Evolutionary conservation across 1,140 invertebrate species (phyloP).

Genomic region (Bacillus rossius): DNA sequence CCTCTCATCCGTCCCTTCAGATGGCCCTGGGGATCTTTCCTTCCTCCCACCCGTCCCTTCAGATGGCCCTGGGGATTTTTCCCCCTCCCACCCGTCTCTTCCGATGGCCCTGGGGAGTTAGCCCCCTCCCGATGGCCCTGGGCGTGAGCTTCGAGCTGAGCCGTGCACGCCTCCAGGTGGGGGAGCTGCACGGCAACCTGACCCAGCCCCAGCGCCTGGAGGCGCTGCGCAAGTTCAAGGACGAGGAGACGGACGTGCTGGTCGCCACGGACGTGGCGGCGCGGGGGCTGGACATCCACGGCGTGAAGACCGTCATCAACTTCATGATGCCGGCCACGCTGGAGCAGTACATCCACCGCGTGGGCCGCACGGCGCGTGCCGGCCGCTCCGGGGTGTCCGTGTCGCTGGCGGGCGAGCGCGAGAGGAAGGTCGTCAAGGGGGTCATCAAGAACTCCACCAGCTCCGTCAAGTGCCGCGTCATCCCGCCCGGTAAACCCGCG

Average conservation of each 20-base stretch:
- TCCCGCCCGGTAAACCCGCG: constrained; percentile 64
- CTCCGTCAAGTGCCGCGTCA: constrained; percentile 81
- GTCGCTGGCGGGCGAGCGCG: constrained; percentile 88
- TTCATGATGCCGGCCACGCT: constrained; percentile 91
- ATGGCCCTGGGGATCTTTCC: too few relatives aligned
- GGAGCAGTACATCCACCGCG: constrained; percentile 93
- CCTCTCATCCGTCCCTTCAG: too few relatives aligned
- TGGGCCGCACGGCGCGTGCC: constrained; percentile 92
- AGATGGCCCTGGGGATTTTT: too few relatives aligned
- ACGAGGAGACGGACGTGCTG: constrained; percentile 84
- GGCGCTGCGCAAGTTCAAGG: constrained; percentile 83
- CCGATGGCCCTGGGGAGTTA: too few relatives aligned
- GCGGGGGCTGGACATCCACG: constrained; percentile 92
- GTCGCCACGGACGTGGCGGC: constrained; percentile 96
- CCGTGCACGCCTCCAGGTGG: constrained; percentile 61
- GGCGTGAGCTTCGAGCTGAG: too few relatives aligned
- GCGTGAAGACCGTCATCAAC: constrained; percentile 94
- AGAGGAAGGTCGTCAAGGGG: constrained; percentile 85
- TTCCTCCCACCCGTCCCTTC: too few relatives aligned
- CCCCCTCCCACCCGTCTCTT: too few relatives aligned
- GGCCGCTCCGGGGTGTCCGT: constrained; percentile 86
- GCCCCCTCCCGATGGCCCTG: too few relatives aligned
- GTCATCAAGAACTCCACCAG: constrained; percentile 82
- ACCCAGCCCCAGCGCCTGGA: constrained; percentile 89
- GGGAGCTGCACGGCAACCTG: constrained; percentile 93